Base-by-base conservation (phyloP, 2,113 vertebrate species). In the Epinephelus fuscoguttatus region DNA sequence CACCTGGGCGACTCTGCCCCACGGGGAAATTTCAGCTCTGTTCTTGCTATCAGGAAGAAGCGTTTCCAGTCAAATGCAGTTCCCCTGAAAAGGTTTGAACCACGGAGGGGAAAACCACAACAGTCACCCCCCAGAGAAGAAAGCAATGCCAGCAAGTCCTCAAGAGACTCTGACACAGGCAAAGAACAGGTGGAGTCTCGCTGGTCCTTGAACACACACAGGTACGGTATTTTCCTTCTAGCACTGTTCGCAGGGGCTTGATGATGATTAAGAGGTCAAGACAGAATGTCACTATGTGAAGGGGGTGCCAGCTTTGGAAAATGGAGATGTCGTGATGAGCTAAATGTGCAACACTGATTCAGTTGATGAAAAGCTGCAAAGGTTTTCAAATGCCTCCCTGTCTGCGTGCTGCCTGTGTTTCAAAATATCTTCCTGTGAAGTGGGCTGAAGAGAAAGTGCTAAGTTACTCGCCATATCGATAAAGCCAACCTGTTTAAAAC, bases 181-280 rank as follows among this genome's bases (percentile, higher is more conserved):
- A 94, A 93, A 84, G 94, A 94, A 87, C 93, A 96, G 94, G 93
- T 95, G 95, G 95, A 95, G 92, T 93, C 93, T 64, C 94, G 88
- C 12, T 95, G 94, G 69, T 88, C 94, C 92, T 76, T 94, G 84
- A 94, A 87, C 92, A 84, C 90, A 61, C 94, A 94, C 96, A 96
- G 96, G 96, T 96, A 96, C 70, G 94, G 95, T 96, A 96, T 96
- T 91, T 88, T 92, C 93, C 93, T 94, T 94, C 87, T 94, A 82
- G 89, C 94, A 93, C 92, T 94, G 89, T 94, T 93, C 92, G 92
- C 93, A 91, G 92, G 93, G 94, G 94, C 93, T 93, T 95, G 94
- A 94, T 95, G 94, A 78, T 94, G 89, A 89, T 94, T 93, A 93
- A 75, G 90, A 93, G 88, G 82, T 94, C 89, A 94, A 94, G 90